Evolutionary conservation across 1,140 invertebrate species (phyloP).

Genomic region (Scylla paramamosain): DNA sequence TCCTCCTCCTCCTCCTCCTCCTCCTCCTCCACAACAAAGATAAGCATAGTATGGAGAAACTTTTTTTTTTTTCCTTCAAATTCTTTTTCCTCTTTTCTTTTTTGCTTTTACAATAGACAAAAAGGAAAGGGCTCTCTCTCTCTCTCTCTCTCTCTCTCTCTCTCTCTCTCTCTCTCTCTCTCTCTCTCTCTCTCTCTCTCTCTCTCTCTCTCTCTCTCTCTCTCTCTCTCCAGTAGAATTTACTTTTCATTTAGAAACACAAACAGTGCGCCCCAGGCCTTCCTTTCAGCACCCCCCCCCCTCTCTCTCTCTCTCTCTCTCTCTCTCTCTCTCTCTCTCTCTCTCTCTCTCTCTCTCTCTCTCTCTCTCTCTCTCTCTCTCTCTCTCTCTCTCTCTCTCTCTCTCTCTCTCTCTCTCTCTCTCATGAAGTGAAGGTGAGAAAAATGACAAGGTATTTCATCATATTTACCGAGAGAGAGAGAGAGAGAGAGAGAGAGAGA

Average conservation of each 20-base stretch:
- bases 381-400: slow-evolving; percentile 51
- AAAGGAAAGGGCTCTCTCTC: neutral
- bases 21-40: neutral
- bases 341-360: neutral
- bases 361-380: slow-evolving; percentile 48
- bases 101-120: too few relatives aligned
- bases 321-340: slow-evolving; percentile 14
- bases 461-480: neutral
- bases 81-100: neutral
- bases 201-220: slow-evolving; percentile 30
- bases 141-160: neutral
- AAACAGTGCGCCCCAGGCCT: neutral
- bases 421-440: neutral
- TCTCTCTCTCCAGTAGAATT: neutral
- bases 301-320: neutral
- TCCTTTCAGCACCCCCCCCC: neutral
- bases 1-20: neutral
- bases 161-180: neutral
- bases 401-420: neutral
- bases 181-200: slow-evolving; percentile 19
- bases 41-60: too few relatives aligned
- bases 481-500: too few relatives aligned
- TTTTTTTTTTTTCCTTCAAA: neutral
- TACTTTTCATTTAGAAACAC: neutral
- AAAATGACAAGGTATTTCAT: too few relatives aligned